Evolutionary conservation across 2,113 vertebrate genomes (phyloP), one percentile per base, ranked within the genome.

Genomic region (Montifringilla adamsi): DNA sequence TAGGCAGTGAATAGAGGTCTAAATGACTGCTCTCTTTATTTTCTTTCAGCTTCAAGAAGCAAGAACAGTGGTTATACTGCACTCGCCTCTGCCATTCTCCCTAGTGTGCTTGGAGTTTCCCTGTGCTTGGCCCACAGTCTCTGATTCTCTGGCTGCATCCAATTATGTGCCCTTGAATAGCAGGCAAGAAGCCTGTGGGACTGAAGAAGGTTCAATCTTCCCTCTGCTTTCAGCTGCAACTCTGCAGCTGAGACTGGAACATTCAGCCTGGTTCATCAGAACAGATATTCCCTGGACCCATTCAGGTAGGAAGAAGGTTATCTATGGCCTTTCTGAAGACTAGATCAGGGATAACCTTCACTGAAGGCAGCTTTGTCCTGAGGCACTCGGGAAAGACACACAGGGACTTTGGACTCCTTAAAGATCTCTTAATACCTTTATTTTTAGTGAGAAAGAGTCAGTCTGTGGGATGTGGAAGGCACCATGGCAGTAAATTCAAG

Each of bases 31-130:
- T 95, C 35, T 84, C 11, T 41, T 73, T 15, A 76, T 24, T 88
- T 75, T 73, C 28, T 96, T 95, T 62, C 75, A 97, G 96, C 37
- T 73, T 95, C 96, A 92, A 89, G 94, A 88, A 88, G 13, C 27
- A 81, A 74, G 59, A 94, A 84, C 56, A 70, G 46, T 3, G 39
- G 46, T 63, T 55, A 39, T 11, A 44, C 59, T 70, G 33, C 52
- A 33, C 35, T 60, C 0, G 0, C 30, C 63, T 86, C 92, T 66
- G 18, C 30, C 3, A 2, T 77, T 92, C 92, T 97, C 79, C 46
- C 13, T 30, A 17, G 22, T 13, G 13, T 89, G 50, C 21, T 63
- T 86, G 73, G 67, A 47, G 23, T 74, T 88, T 74, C 81, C 64
- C 22, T 84, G 39, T 70, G 19, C 76, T 67, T 93, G 64, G 21